Evolutionary conservation across 2,797 vertebrate species (phyloP).

Genomic region (Hoplostethus mediterraneus): DNA sequence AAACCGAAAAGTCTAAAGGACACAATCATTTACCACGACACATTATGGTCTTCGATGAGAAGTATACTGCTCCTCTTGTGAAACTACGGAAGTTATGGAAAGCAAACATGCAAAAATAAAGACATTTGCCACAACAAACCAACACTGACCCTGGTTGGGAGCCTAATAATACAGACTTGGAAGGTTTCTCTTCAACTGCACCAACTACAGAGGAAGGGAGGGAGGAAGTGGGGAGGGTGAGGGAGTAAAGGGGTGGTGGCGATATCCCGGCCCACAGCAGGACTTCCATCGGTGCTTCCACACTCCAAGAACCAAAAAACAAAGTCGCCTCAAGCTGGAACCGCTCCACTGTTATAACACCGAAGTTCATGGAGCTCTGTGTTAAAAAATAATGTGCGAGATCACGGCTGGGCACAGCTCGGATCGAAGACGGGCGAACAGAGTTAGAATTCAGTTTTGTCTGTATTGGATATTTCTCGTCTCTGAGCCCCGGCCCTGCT

Average conservation of each 20-base stretch:
- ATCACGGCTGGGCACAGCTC: constrained; percentile 41
- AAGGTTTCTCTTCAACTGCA: constrained; percentile 19
- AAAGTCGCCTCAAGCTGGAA: constrained; percentile 25
- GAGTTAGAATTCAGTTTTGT: constrained; percentile 28
- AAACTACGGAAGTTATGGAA: background rate
- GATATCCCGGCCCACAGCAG: constrained; percentile 15
- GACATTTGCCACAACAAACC: background rate
- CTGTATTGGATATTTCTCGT: constrained; percentile 14
- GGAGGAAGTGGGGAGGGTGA: background rate
- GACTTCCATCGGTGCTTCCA: constrained; percentile 26
- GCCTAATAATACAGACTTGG: background rate
- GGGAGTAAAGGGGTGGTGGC: background rate
- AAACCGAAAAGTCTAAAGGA: no score
- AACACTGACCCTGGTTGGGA: constrained; percentile 6
- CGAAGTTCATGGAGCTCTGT: constrained; percentile 42
- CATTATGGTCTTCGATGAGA: no score
- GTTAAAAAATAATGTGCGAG: constrained; percentile 60
- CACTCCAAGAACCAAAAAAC: constrained; percentile 38
- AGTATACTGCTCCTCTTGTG: background rate
- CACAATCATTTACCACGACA: no score
- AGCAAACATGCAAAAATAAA: background rate
- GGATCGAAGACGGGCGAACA: constrained; percentile 43
- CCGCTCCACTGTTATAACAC: constrained; percentile 21
- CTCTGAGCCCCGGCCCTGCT: constrained; percentile 40
- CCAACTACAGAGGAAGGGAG: no score